Percentiles rank a stretch among this genome's conserved stretches.
Conservation (phyloP, 2,113 vertebrate genomes). For the Rattus norvegicus region DNA sequence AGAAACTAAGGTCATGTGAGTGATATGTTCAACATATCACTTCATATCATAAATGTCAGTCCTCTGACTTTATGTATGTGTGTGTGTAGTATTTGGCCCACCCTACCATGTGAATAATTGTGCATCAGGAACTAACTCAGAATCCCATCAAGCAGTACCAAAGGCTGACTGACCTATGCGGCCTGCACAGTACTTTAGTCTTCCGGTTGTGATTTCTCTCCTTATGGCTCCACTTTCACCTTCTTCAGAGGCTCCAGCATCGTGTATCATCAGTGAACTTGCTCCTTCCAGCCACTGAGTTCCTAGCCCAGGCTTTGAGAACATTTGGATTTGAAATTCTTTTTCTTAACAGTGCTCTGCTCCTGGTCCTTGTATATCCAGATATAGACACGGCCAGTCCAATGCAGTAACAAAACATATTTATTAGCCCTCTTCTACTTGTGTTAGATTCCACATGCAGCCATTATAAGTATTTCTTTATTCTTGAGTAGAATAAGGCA, state of each 20-base stretch:
- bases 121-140: background rate
- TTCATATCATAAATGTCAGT: background rate
- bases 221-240: background rate
- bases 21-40: background rate
- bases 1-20: slow-evolving; percentile 44
- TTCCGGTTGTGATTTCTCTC: background rate
- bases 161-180: background rate
- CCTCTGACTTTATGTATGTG: background rate
- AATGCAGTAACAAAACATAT: slow-evolving; percentile 38
- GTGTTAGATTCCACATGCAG: background rate
- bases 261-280: background rate
- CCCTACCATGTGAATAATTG: background rate
- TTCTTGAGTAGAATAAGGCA: slow-evolving; percentile 39
- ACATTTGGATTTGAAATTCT: background rate
- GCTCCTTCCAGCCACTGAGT: background rate
- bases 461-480: slow-evolving; percentile 27
- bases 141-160: background rate
- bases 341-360: background rate
- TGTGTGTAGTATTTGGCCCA: background rate
- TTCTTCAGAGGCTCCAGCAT: background rate
- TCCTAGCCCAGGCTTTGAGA: slow-evolving; percentile 8
- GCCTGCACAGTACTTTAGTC: background rate
- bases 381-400: background rate
- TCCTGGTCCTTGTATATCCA: slow-evolving; percentile 6
- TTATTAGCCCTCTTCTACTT: slow-evolving; percentile 50